Evolutionary conservation across 2,888 invertebrate species (phyloP).

Genomic region (Scrobipalpa atriplicella): DNA sequence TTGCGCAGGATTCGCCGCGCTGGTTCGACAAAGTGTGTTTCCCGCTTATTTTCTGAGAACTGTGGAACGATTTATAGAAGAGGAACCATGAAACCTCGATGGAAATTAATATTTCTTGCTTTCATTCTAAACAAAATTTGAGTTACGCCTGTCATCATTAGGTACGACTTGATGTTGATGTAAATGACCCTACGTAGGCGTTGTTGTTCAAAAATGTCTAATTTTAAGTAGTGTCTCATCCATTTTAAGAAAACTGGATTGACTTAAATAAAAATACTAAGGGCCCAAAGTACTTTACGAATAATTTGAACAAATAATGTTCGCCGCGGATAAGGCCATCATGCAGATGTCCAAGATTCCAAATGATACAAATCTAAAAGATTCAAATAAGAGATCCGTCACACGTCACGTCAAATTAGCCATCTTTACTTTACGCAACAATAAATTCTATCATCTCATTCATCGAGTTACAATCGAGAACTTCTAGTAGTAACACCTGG

Average conservation of each 20-base stretch:
- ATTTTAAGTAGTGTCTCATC: no score
- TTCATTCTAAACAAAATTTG: no score
- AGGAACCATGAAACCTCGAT: conserved; percentile 35
- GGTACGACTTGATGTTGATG: no score
- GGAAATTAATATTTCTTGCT: neutral
- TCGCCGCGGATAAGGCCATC: neutral
- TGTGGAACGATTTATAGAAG: neutral
- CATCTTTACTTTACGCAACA: neutral
- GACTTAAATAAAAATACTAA: no score
- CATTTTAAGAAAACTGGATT: no score
- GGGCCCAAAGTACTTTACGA: no score
- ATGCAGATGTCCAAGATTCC: neutral
- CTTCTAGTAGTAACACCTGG: neutral
- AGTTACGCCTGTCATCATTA: no score
- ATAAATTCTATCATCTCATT: neutral
- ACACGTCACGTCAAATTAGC: neutral
- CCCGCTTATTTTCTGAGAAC: conserved; percentile 40
- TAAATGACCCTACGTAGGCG: no score
- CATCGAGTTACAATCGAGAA: neutral
- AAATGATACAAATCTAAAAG: neutral
- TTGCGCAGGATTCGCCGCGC: no score
- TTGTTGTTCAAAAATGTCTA: no score
- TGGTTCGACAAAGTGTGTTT: conserved; percentile 34
- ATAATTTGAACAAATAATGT: no score
- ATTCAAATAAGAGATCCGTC: neutral